Evolutionary conservation across 2,797 vertebrate genomes (phyloP).

Genomic region (Myioborus miniatus): DNA sequence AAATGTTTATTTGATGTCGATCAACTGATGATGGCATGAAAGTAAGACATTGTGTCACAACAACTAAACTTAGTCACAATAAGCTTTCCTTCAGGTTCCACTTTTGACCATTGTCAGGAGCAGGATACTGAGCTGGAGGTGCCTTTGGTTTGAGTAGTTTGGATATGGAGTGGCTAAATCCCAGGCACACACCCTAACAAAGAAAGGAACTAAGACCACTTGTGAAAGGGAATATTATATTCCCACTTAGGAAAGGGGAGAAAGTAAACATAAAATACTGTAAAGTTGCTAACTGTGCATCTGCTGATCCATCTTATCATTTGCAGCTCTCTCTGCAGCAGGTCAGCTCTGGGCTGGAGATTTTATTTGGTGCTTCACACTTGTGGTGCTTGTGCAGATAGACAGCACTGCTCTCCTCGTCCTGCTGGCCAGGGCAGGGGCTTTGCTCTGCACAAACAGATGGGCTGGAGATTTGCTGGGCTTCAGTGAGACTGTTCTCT

Average conservation of each 20-base stretch:
- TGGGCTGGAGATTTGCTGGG: not conserved
- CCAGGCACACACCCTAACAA: not conserved
- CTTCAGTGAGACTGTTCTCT: not conserved
- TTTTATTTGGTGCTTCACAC: not conserved
- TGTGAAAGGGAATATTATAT: not conserved
- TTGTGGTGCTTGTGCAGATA: not conserved
- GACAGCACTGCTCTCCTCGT: not conserved
- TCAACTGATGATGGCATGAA: not conserved
- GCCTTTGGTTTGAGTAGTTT: not conserved
- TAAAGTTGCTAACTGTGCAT: not conserved
- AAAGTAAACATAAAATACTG: not conserved
- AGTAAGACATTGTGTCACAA: not conserved
- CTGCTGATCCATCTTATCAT: not conserved
- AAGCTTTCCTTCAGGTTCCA: not conserved
- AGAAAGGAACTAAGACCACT: not conserved
- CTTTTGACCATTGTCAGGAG: not conserved
- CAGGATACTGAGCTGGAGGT: not conserved
- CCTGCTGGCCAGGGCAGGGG: not conserved
- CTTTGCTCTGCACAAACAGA: not conserved
- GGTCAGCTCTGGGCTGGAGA: not conserved
- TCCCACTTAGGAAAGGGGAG: not conserved
- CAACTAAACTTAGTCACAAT: not conserved
- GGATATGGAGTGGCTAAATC: not conserved
- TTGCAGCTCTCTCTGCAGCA: not conserved
- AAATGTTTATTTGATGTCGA: not conserved